Percentiles rank a stretch among this genome's conserved stretches.
These are phyloP conservation scores for Ibycter americanus DNA, from an alignment of 2,797 vertebrate species.

Conservation along the genomic window DNA sequence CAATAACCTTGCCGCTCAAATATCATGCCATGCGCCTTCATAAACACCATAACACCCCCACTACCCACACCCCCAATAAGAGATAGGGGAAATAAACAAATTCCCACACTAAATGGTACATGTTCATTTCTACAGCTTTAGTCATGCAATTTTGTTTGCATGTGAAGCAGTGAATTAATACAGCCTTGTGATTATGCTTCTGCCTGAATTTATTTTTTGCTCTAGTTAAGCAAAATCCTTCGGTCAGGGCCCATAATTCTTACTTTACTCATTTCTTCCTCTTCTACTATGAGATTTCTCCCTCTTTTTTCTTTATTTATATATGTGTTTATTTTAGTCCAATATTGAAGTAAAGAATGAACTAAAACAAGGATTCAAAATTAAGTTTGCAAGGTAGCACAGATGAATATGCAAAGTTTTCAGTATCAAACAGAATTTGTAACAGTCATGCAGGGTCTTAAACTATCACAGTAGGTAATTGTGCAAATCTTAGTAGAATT, in stretches of 20 bases:
- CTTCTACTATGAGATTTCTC: neutral
- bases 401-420: neutral
- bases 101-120: neutral
- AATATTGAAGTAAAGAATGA: neutral
- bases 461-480: neutral
- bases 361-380: neutral
- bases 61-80: neutral
- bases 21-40: neutral
- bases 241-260: neutral
- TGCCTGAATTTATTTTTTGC: neutral
- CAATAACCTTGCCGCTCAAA: neutral
- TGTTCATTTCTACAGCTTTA: neutral
- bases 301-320: neutral
- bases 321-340: neutral
- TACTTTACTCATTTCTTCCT: neutral
- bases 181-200: neutral
- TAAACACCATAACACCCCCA: neutral
- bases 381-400: neutral
- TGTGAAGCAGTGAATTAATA: neutral
- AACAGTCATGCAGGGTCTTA: neutral
- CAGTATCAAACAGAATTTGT: neutral
- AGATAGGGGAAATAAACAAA: neutral
- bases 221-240: neutral
- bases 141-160: neutral
- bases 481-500: neutral